Evolutionary conservation across 2,888 invertebrate genomes (phyloP).

Genomic region (Cheilosia variabilis): DNA sequence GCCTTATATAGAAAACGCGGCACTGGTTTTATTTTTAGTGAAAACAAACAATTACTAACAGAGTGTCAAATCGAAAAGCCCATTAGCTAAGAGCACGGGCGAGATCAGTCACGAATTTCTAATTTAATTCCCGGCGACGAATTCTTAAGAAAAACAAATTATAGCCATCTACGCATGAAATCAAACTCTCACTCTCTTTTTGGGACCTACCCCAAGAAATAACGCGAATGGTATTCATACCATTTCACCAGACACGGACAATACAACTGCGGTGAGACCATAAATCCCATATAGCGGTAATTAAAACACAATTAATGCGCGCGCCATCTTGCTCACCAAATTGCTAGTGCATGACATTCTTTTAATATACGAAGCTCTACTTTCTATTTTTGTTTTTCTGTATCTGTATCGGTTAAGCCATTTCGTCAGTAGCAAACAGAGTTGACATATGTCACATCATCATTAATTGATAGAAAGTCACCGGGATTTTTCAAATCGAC

Average conservation of each 20-base stretch:
- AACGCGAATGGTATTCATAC: constrained; percentile 18
- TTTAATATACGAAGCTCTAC: constrained; percentile 52
- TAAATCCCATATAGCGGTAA: constrained; percentile 65
- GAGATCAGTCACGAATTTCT: too few relatives aligned
- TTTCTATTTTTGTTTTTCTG: constrained; percentile 64
- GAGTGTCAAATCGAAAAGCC: too few relatives aligned
- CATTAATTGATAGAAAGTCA: constrained; percentile 64
- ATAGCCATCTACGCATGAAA: not conserved
- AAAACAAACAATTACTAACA: too few relatives aligned
- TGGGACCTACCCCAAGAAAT: constrained; percentile 31
- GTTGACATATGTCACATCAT: constrained; percentile 68
- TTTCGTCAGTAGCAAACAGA: constrained; percentile 48
- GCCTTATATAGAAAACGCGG: too few relatives aligned
- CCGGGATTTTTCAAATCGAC: not conserved
- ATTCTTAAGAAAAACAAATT: not conserved
- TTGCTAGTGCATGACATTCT: constrained; percentile 66
- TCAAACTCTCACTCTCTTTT: constrained; percentile 40
- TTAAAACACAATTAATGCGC: constrained; percentile 68
- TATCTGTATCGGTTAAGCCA: constrained; percentile 45
- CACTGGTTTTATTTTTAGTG: too few relatives aligned
- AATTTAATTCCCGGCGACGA: too few relatives aligned
- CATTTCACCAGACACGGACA: constrained; percentile 38
- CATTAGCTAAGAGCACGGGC: too few relatives aligned
- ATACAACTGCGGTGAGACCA: constrained; percentile 18
- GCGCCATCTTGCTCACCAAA: constrained; percentile 54